Evolutionary conservation across 2,888 invertebrate genomes (phyloP).

Genomic region (Choristoneura rosaceana): DNA sequence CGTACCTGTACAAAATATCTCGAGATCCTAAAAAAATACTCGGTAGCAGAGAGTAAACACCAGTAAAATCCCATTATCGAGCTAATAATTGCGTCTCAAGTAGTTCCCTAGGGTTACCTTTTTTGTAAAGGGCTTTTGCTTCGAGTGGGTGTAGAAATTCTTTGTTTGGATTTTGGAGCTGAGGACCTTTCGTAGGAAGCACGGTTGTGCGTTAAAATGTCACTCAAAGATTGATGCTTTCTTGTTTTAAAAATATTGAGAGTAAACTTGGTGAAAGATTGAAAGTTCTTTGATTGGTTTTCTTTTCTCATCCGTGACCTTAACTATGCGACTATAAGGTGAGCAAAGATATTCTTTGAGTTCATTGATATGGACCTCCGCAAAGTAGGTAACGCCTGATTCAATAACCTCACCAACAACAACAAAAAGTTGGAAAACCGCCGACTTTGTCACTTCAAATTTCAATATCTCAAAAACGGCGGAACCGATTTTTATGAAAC

Average conservation of each 20-base stretch:
- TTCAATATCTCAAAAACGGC: too few species aligned
- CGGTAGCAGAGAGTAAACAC: slow-evolving; percentile 42
- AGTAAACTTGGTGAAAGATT: slow-evolving; percentile 42
- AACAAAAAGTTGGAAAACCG: too few species aligned
- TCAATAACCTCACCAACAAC: too few species aligned
- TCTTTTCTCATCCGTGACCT: too few species aligned
- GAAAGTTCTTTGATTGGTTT: too few species aligned
- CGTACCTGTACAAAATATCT: slow-evolving; percentile 16
- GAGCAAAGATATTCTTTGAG: too few species aligned
- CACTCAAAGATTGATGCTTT: slow-evolving; percentile 16
- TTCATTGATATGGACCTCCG: too few species aligned
- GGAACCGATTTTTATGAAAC: too few species aligned
- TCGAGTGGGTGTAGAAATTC: slow-evolving; percentile 66
- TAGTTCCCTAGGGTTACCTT: slow-evolving; percentile 56
- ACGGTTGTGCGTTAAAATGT: not conserved
- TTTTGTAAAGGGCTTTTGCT: slow-evolving; percentile 54
- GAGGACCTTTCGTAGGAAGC: slow-evolving; percentile 43
- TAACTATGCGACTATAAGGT: too few species aligned
- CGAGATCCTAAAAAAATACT: slow-evolving; percentile 40
- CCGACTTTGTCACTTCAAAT: too few species aligned
- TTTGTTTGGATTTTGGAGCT: slow-evolving; percentile 66
- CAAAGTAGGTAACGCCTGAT: too few species aligned
- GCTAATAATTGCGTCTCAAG: slow-evolving; percentile 70
- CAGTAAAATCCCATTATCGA: slow-evolving; percentile 59
- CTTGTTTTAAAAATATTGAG: slow-evolving; percentile 22